These are phyloP conservation scores for Caenorhabditis briggsae DNA, from an alignment of 1,140 invertebrate species.

Conservation along the genomic window DNA sequence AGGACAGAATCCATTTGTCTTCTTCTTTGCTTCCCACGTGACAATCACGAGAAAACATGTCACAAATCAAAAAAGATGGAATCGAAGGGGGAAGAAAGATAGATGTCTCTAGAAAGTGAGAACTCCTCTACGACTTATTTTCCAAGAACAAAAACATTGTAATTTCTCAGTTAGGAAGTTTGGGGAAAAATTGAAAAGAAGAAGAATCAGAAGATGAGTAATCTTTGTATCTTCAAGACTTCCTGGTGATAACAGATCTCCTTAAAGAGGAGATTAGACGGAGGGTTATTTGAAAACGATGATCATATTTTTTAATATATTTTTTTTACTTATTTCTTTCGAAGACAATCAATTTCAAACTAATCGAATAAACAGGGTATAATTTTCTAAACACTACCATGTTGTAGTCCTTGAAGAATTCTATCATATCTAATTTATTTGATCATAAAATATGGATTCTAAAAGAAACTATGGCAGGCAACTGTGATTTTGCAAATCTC, in stretches of 20 bases:
- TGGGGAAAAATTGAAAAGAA: background rate
- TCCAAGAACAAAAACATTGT: conserved; percentile 25
- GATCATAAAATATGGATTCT: no score
- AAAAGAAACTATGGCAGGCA: no score
- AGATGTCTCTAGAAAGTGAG: conserved; percentile 1
- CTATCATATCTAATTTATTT: no score
- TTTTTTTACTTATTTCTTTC: background rate
- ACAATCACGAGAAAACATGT: conserved; percentile 12
- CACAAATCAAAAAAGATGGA: background rate
- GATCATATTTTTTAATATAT: background rate
- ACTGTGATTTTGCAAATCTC: no score
- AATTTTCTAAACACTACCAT: no score
- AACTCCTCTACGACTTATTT: background rate
- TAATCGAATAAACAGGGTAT: no score
- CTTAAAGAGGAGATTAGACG: background rate
- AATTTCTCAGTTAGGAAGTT: conserved; percentile 20
- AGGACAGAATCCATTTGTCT: conserved; percentile 13
- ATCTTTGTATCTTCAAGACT: background rate
- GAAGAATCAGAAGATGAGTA: background rate
- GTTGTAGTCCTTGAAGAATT: no score
- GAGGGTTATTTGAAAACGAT: background rate
- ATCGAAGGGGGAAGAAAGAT: background rate
- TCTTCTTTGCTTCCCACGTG: conserved; percentile 9
- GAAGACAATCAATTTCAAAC: no score
- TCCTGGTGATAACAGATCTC: background rate